These are phyloP conservation scores for Ricordea florida DNA, from an alignment of 92 coral and sea anemone genomes.

Conservation along the genomic window DNA sequence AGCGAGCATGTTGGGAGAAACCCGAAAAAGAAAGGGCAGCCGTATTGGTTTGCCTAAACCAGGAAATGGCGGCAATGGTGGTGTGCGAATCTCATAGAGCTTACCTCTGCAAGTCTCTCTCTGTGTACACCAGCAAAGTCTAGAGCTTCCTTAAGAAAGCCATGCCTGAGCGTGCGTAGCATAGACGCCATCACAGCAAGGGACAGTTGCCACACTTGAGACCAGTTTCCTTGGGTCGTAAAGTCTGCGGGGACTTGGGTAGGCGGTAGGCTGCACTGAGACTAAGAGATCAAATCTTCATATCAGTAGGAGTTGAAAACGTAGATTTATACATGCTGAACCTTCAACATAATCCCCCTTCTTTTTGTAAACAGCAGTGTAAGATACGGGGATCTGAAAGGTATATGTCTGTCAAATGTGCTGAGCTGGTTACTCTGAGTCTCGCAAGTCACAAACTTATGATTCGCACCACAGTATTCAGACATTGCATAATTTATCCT, in stretches of 20 bases:
- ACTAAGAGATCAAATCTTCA: neutral
- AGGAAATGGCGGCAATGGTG: neutral
- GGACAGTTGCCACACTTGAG: constrained; percentile 87
- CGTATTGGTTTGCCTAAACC: neutral
- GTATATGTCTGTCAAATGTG: no score
- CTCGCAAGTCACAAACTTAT: no score
- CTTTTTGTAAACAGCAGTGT: no score
- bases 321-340: no score
- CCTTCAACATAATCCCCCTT: no score
- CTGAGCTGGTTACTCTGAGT: no score
- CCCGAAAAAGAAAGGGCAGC: neutral
- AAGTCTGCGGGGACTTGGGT: neutral
- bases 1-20: no score
- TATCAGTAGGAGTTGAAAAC: no score
- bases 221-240: constrained; percentile 63
- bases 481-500: no score
- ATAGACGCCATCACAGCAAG: constrained; percentile 94
- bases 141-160: constrained; percentile 90
- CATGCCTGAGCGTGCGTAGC: constrained; percentile 86
- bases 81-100: neutral
- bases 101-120: constrained; percentile 82
- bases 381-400: no score
- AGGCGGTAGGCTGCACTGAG: constrained; percentile 2
- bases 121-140: constrained; percentile 98
- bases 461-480: no score